These are phyloP conservation scores for Netelia melanura DNA, from an alignment of 2,888 invertebrate species.

Conservation along the genomic window DNA sequence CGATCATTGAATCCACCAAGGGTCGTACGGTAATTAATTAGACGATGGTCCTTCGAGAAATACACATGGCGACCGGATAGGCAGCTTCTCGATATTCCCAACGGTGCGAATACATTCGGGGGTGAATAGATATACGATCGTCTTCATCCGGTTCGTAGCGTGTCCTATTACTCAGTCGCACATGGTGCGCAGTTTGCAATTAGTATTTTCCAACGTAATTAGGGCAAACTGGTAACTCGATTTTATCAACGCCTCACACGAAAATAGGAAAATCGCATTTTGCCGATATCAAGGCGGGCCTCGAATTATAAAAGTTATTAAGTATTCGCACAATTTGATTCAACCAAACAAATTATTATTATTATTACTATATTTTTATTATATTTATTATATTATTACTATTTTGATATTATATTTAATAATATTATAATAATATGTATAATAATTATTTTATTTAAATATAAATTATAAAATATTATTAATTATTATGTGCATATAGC, in stretches of 20 bases:
- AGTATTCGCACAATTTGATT: background rate
- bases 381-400: no score
- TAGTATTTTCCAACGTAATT: constrained; percentile 16
- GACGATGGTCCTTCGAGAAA: background rate
- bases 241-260: background rate
- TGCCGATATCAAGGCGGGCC: background rate
- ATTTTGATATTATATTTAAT: no score
- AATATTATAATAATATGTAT: no score
- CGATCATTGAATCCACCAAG: background rate
- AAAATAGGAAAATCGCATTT: background rate
- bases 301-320: background rate
- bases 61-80: background rate
- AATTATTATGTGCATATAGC: no score
- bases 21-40: constrained; percentile 9
- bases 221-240: background rate
- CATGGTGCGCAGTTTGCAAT: constrained; percentile 15
- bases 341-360: background rate
- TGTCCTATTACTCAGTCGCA: constrained; percentile 9
- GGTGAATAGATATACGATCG: background rate
- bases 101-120: background rate
- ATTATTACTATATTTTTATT: background rate
- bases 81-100: constrained; percentile 17
- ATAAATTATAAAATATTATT: no score
- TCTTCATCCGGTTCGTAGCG: background rate
- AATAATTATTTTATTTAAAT: no score